These are phyloP conservation scores for Aricia agestis DNA, from an alignment of 1,140 invertebrate genomes.

Conservation along the genomic window DNA sequence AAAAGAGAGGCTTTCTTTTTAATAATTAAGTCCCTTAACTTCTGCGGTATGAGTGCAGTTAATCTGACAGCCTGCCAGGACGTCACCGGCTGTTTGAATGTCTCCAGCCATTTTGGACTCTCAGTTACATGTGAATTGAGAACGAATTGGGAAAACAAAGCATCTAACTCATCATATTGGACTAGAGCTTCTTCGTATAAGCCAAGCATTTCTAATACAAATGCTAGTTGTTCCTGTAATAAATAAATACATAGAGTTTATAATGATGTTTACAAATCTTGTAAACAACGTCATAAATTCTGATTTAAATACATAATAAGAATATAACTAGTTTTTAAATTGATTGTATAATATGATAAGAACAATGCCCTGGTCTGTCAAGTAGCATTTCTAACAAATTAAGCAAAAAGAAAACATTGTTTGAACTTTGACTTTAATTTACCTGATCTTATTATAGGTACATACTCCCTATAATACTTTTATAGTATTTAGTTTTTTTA, in stretches of 20 bases:
- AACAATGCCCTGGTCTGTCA: too few relatives aligned
- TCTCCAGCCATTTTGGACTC: conserved; percentile 86
- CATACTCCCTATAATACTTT: too few relatives aligned
- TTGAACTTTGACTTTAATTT: too few relatives aligned
- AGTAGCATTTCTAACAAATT: too few relatives aligned
- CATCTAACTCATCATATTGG: conserved; percentile 98
- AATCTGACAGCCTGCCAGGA: conserved; percentile 90
- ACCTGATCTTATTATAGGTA: too few relatives aligned
- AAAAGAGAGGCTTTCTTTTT: conserved; percentile 86
- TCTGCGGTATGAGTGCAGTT: conserved; percentile 80
- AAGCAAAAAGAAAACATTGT: too few relatives aligned
- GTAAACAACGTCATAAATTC: too few relatives aligned
- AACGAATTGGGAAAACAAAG: conserved; percentile 97
- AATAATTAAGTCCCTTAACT: conserved; percentile 82
- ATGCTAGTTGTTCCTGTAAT: conserved; percentile 94
- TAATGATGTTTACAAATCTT: too few relatives aligned
- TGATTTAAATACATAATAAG: too few relatives aligned
- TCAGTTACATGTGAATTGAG: conserved; percentile 92
- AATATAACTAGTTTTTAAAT: too few relatives aligned
- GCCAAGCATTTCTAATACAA: conserved; percentile 95
- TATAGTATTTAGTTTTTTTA: too few relatives aligned
- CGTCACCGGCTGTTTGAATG: conserved; percentile 85
- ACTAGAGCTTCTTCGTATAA: conserved; percentile 95
- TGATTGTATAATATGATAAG: too few relatives aligned
- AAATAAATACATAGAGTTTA: conserved; percentile 24